These are phyloP conservation scores for Cricetomys ansorgei DNA, from an alignment of 2,113 vertebrate genomes.

Conservation along the genomic window DNA sequence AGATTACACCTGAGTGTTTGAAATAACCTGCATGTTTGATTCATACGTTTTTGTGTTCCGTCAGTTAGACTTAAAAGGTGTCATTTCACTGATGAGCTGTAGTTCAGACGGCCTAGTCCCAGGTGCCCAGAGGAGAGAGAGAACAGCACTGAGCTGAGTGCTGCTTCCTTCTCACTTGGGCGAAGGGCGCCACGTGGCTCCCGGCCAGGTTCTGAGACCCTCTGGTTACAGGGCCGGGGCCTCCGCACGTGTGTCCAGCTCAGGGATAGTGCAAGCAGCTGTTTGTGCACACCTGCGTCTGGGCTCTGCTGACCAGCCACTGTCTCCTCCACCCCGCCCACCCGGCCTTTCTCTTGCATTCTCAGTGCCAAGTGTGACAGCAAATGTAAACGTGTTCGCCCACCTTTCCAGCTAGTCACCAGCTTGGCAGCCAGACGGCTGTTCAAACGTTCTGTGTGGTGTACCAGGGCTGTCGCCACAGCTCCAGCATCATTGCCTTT, in stretches of 20 bases:
- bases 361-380: neutral
- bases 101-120: neutral
- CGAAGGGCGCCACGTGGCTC: neutral
- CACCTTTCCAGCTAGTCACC: fast-evolving
- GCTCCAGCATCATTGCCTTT: fast-evolving
- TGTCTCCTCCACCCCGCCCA: fast-evolving
- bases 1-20: neutral
- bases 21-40: neutral
- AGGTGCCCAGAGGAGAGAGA: neutral
- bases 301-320: fast-evolving
- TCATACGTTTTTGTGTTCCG: neutral
- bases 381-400: fast-evolving
- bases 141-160: neutral
- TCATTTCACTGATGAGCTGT: neutral
- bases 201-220: neutral
- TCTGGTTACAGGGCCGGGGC: neutral
- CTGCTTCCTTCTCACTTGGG: neutral
- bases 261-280: neutral
- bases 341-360: fast-evolving
- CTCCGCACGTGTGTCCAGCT: neutral
- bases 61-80: neutral
- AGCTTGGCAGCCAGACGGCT: neutral
- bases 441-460: neutral
- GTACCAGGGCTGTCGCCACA: fast-evolving
- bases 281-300: fast-evolving